Evolutionary conservation across 2,888 invertebrate species (phyloP).

Genomic region (Limnephilus marmoratus): DNA sequence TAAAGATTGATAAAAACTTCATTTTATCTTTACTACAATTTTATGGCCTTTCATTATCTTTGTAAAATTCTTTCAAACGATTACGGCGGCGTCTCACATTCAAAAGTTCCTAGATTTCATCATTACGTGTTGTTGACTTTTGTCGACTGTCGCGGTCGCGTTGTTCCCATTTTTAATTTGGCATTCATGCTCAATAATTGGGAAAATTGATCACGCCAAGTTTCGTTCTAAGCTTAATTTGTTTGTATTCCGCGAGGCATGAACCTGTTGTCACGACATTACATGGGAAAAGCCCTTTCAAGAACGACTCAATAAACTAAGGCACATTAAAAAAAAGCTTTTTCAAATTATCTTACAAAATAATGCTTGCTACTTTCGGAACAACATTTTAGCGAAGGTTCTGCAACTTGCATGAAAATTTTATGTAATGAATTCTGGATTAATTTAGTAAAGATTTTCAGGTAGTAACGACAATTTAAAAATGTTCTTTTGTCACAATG

Average conservation of each 20-base stretch:
- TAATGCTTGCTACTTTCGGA: not conserved
- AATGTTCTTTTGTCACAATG: not conserved
- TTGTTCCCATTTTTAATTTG: constrained; percentile 20
- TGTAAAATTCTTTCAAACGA: not conserved
- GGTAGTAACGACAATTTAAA: not conserved
- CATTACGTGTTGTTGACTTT: constrained; percentile 15
- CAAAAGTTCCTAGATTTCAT: not conserved
- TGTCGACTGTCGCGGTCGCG: not conserved
- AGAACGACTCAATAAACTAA: not conserved
- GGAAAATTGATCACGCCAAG: constrained; percentile 25
- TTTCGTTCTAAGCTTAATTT: constrained; percentile 13
- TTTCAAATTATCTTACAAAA: not conserved
- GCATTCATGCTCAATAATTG: constrained; percentile 24
- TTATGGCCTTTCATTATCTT: not conserved
- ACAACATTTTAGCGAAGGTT: not conserved
- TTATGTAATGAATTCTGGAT: not conserved
- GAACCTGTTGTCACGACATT: constrained; percentile 31
- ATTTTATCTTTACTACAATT: not conserved
- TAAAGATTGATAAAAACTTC: not conserved
- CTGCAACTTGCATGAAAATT: not conserved
- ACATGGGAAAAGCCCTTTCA: not conserved
- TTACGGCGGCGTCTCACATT: not conserved
- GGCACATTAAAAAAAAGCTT: not conserved
- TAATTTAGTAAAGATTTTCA: not conserved
- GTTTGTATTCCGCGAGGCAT: constrained; percentile 13